phyloP scores from a whole-genome alignment of 2,888 invertebrate species.

The Adelphocoris suturalis region DNA sequence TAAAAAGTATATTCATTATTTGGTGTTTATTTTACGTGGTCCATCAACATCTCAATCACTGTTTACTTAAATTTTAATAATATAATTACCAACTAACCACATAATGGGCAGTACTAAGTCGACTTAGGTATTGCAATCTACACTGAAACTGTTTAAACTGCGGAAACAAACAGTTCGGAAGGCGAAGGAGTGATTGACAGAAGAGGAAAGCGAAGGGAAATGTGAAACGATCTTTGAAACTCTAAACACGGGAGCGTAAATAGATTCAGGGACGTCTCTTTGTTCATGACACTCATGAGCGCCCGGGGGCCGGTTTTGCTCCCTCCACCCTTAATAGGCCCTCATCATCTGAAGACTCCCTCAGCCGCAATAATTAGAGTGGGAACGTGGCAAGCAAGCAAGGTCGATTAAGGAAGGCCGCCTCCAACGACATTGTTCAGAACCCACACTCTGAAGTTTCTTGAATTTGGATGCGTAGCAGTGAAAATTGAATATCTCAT shows the following conservation, averaged over 20 bases:
- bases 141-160: too few relatives aligned
- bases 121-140: too few relatives aligned
- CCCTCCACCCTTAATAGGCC: conserved; percentile 2
- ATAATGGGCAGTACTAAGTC: too few relatives aligned
- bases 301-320: not conserved
- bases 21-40: too few relatives aligned
- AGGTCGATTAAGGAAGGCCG: not conserved
- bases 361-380: conserved; percentile 18
- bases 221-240: not conserved
- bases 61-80: too few relatives aligned
- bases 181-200: not conserved
- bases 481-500: too few relatives aligned
- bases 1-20: too few relatives aligned
- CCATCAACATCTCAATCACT: too few relatives aligned
- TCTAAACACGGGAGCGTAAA: not conserved
- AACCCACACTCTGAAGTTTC: too few relatives aligned
- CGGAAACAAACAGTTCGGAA: not conserved
- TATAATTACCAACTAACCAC: too few relatives aligned
- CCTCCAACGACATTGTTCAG: too few relatives aligned
- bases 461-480: too few relatives aligned
- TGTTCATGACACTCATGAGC: conserved; percentile 5
- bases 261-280: conserved; percentile 18
- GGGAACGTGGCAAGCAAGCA: not conserved
- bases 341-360: not conserved
- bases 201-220: not conserved